Percentiles rank a stretch among this genome's conserved stretches.
Conservation (phyloP, 2,888 invertebrate genomes). For the Megaustenia siamemsis region DNA sequence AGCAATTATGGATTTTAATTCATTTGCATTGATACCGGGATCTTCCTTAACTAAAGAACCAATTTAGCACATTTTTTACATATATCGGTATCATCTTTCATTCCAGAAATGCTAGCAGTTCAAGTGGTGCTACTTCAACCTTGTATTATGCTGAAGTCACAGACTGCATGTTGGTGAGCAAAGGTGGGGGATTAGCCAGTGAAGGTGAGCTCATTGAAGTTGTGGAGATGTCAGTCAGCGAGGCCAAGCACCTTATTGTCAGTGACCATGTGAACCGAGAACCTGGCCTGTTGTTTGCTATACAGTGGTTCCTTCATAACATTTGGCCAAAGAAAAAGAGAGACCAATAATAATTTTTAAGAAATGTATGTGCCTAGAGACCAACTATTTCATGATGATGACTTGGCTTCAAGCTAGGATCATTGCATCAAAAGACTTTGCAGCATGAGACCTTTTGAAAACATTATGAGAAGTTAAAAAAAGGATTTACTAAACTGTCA, state of each 20-base stretch:
- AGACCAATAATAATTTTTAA: no score
- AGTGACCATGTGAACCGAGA: slow-evolving; percentile 77
- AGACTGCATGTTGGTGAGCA: slow-evolving; percentile 83
- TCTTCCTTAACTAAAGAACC: no score
- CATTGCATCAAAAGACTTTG: no score
- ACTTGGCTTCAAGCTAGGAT: no score
- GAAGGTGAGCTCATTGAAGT: slow-evolving; percentile 93
- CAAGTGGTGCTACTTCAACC: slow-evolving; percentile 88
- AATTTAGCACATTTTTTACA: no score
- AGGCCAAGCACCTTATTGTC: slow-evolving; percentile 83
- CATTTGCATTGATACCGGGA: no score
- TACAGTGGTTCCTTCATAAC: slow-evolving; percentile 80
- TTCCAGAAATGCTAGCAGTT: slow-evolving; percentile 81
- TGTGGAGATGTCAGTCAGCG: slow-evolving; percentile 89
- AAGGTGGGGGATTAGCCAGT: slow-evolving; percentile 90
- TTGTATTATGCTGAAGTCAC: slow-evolving; percentile 88
- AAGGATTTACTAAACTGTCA: no score
- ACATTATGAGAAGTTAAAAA: no score
- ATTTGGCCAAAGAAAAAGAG: slow-evolving; percentile 54
- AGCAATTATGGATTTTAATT: no score
- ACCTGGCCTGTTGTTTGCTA: slow-evolving; percentile 77
- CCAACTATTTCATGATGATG: no score
- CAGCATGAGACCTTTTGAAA: no score
- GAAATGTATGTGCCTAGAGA: no score
- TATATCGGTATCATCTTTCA: not conserved